Base-by-base conservation (phyloP, 2,113 vertebrate genomes). In the Pteruthius melanotis region DNA sequence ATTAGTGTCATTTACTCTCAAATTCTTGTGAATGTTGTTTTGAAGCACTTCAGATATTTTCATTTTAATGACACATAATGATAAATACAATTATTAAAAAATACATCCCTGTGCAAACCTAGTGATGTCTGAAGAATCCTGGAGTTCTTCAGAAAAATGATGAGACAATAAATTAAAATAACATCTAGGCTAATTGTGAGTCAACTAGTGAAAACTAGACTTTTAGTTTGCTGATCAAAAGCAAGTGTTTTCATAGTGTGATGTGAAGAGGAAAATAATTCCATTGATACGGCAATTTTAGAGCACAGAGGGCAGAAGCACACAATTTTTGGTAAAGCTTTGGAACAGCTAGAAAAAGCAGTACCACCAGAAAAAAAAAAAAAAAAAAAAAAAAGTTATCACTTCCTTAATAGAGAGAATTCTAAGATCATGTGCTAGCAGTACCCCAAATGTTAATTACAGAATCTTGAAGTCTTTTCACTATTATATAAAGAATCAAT, bases 11-110 rank as follows among this genome's bases (percentile, higher is more conserved):
- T 87, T 94, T 96, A 76, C 52, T 94, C 64, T 97, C 81, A 90
- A 91, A 87, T 96, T 89, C 53, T 87, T 82, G 78, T 80, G 40
- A 90, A 94, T 16, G 31, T 76, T 96, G 83, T 93, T 97, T 90
- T 89, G 94, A 91, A 96, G 42, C 69, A 83, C 87, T 95, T 96
- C 53, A 93, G 64, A 76, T 89, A 54, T 91, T 95, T 94, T 93
- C n/a, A 72, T 93, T 97, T 96, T 95, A 97, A 93, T 96, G 89
- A 71, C 52, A 93, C 35, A 69, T 94, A 95, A 90, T 33, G 54
- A 83, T 95, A 94, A 89, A 53, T 89, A 71, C 47, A 93, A 78
- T 90, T 96, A 94, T 95, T 97, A 82, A 95, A 97, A 83, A 92
- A 96, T 54, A 64, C 42, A 90, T 70, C 71, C 88, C 60, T 45